phyloP scores from a whole-genome alignment of 2,888 invertebrate species.

The Strigamia maritima region DNA sequence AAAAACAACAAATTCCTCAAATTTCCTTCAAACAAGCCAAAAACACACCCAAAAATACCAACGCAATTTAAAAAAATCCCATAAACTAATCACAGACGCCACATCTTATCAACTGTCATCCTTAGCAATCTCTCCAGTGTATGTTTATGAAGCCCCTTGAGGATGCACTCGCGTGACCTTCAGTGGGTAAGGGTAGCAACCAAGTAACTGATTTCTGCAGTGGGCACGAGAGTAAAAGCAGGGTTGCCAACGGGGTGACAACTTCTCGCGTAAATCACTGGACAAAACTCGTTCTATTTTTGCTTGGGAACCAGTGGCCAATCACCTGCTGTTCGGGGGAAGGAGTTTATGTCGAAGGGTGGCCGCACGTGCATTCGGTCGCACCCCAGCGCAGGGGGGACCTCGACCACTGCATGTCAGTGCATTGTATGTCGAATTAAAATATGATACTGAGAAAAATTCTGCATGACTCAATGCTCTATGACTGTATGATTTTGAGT shows the following conservation, averaged over 20 bases:
- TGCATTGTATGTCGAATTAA: neutral
- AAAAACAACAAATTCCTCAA: too few species aligned
- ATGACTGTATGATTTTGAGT: neutral
- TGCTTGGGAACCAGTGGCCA: neutral
- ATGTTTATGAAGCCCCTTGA: neutral
- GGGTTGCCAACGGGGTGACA: neutral
- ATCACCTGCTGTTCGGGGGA: conserved; percentile 4
- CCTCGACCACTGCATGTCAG: neutral
- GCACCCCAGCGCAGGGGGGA: neutral
- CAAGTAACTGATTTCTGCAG: neutral
- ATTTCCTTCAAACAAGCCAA: too few species aligned
- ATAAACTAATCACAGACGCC: neutral
- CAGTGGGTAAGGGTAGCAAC: neutral
- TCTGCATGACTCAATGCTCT: neutral
- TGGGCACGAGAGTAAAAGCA: neutral
- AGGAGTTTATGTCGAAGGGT: neutral
- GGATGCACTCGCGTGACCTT: neutral
- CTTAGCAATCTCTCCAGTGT: neutral
- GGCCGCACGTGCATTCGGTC: neutral
- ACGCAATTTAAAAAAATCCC: neutral
- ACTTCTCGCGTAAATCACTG: conserved; percentile 1
- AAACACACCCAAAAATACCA: neutral
- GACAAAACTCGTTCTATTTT: neutral
- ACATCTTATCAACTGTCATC: neutral
- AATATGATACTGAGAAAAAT: neutral